A percentile compares a stretch with the other conserved stretches of the same genome.
These are phyloP conservation scores for Cyphotilapia sp. DNA, from an alignment of 2,113 vertebrate species.

Conservation along the genomic window DNA sequence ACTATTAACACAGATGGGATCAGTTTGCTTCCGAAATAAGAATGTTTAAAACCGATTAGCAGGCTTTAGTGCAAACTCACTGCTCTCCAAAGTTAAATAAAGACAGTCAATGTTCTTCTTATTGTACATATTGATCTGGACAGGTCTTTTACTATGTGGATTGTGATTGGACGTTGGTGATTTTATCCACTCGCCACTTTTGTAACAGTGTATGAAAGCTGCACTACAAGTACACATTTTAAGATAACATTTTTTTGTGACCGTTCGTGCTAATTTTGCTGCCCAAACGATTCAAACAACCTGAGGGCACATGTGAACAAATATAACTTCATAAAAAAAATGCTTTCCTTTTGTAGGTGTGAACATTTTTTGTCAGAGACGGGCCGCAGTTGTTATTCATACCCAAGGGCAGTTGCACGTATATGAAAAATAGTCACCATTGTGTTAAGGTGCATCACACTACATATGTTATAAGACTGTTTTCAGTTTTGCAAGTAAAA, in stretches of 20 bases:
- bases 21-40: neutral
- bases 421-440: neutral
- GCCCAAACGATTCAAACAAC: neutral
- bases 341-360: neutral
- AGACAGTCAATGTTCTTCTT: neutral
- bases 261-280: neutral
- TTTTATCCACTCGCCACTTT: neutral
- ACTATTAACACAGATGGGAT: neutral
- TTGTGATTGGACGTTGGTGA: neutral
- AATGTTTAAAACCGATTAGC: neutral
- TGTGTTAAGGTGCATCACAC: neutral
- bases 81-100: neutral
- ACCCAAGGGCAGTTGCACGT: neutral
- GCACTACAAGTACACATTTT: neutral
- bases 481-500: neutral
- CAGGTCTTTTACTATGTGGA: neutral
- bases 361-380: neutral
- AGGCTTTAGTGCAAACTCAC: neutral
- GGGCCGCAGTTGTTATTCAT: neutral
- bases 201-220: neutral
- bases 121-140: neutral
- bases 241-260: neutral
- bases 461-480: neutral
- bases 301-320: neutral
- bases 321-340: neutral